Conservation (phyloP, 2,113 vertebrate genomes). For the Grammomys dolichurus region DNA sequence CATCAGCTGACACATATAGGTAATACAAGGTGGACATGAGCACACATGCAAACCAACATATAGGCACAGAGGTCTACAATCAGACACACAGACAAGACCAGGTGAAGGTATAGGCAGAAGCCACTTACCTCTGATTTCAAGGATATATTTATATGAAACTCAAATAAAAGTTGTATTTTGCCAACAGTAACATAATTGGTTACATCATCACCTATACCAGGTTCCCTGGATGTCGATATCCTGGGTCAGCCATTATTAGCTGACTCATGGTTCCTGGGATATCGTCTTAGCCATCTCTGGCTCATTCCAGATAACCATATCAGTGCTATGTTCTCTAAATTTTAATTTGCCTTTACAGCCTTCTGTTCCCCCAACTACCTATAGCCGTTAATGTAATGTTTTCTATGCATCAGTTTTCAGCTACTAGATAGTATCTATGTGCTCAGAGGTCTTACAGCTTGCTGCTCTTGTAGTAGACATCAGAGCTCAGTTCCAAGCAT, state of each 20-base stretch:
- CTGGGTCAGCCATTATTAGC: neutral
- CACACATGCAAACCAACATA: neutral
- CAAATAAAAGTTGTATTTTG: too few species aligned
- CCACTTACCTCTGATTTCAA: neutral
- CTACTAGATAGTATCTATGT: neutral
- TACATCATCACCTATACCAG: neutral
- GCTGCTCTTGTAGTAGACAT: neutral
- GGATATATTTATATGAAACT: neutral
- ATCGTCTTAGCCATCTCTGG: neutral
- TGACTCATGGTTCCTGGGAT: neutral
- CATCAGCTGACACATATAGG: neutral
- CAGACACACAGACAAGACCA: neutral
- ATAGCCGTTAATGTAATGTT: conserved; percentile 5
- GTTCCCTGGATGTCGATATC: neutral
- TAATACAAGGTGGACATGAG: neutral
- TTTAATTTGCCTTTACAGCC: neutral
- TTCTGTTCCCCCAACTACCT: neutral
- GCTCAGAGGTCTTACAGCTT: neutral
- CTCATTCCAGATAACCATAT: neutral
- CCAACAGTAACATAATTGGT: neutral
- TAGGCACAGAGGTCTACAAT: neutral
- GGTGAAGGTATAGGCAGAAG: too few species aligned
- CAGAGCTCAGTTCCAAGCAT: neutral
- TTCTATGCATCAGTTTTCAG: conserved; percentile 52
- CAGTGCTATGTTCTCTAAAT: neutral